A percentile compares a stretch with the other conserved stretches of the same genome.
phyloP scores from a whole-genome alignment of 2,888 invertebrate species.

The Rotaria macrura region DNA sequence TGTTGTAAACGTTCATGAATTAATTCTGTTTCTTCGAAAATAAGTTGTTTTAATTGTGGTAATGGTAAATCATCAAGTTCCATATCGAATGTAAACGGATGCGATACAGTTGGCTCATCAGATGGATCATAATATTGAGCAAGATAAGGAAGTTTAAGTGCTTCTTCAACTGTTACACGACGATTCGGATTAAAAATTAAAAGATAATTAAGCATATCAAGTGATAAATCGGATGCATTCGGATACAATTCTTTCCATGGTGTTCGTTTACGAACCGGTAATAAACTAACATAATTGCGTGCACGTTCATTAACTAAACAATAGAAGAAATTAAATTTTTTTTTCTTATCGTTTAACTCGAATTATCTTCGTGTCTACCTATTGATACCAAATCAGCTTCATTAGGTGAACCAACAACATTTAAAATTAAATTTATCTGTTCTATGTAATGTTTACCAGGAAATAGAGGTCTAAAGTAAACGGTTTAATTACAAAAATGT shows the following conservation, averaged over 20 bases:
- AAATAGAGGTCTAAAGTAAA: slow-evolving; percentile 59
- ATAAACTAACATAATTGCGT: slow-evolving; percentile 84
- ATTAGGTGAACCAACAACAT: slow-evolving; percentile 88
- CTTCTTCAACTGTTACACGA: slow-evolving; percentile 90
- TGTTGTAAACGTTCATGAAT: not conserved
- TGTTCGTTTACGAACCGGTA: slow-evolving; percentile 91
- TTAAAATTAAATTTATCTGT: slow-evolving; percentile 94
- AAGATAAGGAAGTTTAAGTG: slow-evolving; percentile 91
- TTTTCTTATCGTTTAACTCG: too few relatives aligned
- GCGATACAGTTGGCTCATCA: slow-evolving; percentile 96
- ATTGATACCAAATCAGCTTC: slow-evolving; percentile 94
- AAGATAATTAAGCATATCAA: slow-evolving; percentile 94
- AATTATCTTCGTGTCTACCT: slow-evolving; percentile 34
- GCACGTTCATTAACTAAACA: slow-evolving; percentile 58
- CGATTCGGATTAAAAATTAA: slow-evolving; percentile 93
- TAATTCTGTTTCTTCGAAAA: slow-evolving; percentile 75
- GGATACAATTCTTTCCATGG: slow-evolving; percentile 87
- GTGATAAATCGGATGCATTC: slow-evolving; percentile 54
- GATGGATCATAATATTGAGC: slow-evolving; percentile 99
- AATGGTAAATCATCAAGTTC: slow-evolving; percentile 96
- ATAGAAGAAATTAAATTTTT: too few relatives aligned
- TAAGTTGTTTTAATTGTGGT: slow-evolving; percentile 84
- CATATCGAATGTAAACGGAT: slow-evolving; percentile 94
- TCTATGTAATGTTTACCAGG: slow-evolving; percentile 67
- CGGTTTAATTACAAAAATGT: not conserved